Base-by-base conservation (phyloP, 2,113 vertebrate species). In the Hypomesus transpacificus region DNA sequence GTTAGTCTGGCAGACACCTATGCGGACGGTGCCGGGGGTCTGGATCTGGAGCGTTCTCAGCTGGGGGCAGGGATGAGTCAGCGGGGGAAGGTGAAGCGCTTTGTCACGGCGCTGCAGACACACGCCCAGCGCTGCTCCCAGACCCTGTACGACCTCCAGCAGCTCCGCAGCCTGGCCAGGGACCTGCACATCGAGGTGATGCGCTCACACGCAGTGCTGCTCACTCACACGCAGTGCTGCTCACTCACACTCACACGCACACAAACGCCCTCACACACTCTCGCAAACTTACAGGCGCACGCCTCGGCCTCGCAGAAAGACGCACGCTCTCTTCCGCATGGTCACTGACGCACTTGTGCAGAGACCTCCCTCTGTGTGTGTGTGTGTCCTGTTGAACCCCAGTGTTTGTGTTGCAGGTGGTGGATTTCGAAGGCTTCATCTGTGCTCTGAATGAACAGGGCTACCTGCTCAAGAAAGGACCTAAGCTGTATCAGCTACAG, bases 51-150 rank as follows among this genome's bases (percentile, higher is more conserved):
- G 57, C 94, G 97, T 31, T 97, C 97, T n/a, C 96, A 98, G 86
- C 94, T 96, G 0, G 97, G 97, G 0, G 94, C 95, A 14, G 97
- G 97, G 65, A 99, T 98, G 96, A 99, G 97, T 89, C 95, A 98
- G 66, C 92, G 95, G 18, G 92, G 95, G 0, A 86, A 92, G 65
- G 97, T 92, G 3, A 99, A 96, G 82, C 91, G 89, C 39, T 94
- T 98, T 60, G 78, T 99, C 82, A 93, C 93, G 57, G 94, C 94
- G 3, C 91, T 99, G 58, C 96, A 94, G 84, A 80, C 70, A 16
- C 84, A 95, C 3, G 93, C 96, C 22, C 94, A 95, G 89, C 94
- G 90, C 75, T 97, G 94, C 68, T 93, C 88, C 79, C 95, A 93
- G 88, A 98, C 89, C 50, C 88, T 96, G 80, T 99, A 99, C 64